These are phyloP conservation scores for Amphiprion ocellaris DNA, from an alignment of 2,113 vertebrate genomes.

Conservation along the genomic window DNA sequence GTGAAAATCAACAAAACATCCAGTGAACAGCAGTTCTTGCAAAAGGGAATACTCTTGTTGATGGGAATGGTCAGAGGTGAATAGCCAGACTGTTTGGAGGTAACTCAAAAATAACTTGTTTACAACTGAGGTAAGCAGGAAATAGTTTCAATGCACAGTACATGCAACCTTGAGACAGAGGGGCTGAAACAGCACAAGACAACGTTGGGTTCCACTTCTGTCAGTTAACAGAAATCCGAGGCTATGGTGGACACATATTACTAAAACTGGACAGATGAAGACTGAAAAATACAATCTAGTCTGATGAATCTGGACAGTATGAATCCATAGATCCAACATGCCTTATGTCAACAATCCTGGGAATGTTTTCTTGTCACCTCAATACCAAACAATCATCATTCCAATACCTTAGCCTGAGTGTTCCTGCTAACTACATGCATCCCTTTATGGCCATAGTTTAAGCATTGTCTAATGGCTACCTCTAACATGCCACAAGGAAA, in stretches of 20 bases:
- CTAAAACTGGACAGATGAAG: too few species aligned
- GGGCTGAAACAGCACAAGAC: conserved; percentile 8
- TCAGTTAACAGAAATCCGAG: too few species aligned
- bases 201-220: background rate
- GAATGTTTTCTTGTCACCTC: background rate
- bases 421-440: background rate
- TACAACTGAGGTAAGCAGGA: too few species aligned
- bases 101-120: too few species aligned
- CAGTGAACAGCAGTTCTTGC: background rate
- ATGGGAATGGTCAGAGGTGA: background rate
- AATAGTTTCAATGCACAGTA: background rate
- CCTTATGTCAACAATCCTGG: background rate
- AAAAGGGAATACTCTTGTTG: background rate
- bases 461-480: background rate
- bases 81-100: background rate
- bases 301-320: background rate
- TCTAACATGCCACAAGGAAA: background rate
- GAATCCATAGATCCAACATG: background rate
- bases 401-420: background rate
- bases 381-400: background rate
- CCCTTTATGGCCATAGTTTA: background rate
- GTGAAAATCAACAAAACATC: background rate
- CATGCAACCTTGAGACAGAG: background rate
- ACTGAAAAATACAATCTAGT: background rate
- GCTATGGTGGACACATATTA: too few species aligned